Evolutionary conservation across 2,888 invertebrate species (phyloP), one percentile per base, ranked within the genome.

Genomic region (Tenthredo mesomela): DNA sequence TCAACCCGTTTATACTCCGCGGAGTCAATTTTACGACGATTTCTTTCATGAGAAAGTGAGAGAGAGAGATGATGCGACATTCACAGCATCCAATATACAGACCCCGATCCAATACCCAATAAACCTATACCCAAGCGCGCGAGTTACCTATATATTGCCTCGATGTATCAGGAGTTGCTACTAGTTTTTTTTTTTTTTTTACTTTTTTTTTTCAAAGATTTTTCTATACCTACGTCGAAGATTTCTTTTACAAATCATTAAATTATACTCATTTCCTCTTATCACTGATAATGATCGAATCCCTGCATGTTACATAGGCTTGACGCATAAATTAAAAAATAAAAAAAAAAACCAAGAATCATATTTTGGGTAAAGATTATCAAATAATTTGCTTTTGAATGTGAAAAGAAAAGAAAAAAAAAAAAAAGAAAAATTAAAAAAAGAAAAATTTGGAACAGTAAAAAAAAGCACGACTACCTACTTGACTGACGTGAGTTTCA

Each of bases 81-180:
- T 58, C n/a, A 3, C 7, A 58, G 58, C 58, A 58, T 58, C 58
- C 61, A 61, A 61, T 61, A 61, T 61, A 61, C 61, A 61, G 12
- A 61, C 25, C 25, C 61, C 9, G 61, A 61, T 61, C 61, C 61
- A 12, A 61, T 61, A 61, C 61, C 61, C 61, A 61, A 61, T 61
- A 61, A 25, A 61, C 54, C n/a, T 54, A 61, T 25, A 61, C 61
- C 25, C 25, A 1, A 25, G n/a, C 2, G 4, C 2, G 61, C 25
- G 61, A 25, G 9, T 61, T 61, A 33, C 33, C 33, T 33, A 25
- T 61, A 61, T 61, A 61, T 61, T 61, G 61, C 61, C 2, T 61
- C 61, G 12, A 25, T 61, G 25, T 21, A 25, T 10, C 3, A 2
- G 12, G 21, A 61, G 2, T 25, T 10, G 15, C 25, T 61, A 25